Conservation (phyloP, 53 echinoderm and acorn worm species). For the Zoroaster sp. region DNA sequence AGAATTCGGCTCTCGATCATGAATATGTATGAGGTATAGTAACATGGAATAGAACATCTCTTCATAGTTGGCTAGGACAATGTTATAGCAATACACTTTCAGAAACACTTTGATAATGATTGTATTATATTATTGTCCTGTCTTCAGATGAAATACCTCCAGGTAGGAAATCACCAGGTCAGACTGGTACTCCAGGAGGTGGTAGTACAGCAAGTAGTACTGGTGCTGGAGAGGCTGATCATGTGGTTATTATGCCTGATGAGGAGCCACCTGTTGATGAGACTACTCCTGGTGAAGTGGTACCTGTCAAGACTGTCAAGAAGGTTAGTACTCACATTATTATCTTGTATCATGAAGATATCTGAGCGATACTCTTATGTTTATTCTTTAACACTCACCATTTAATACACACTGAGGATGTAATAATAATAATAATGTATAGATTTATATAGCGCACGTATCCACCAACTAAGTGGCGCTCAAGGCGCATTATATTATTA, state of each 20-base stretch:
- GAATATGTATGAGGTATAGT: no score
- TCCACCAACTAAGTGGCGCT: no score
- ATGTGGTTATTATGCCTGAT: conserved; percentile 93
- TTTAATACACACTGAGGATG: no score
- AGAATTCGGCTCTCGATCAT: no score
- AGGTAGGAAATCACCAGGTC: conserved; percentile 16
- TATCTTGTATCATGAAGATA: not conserved
- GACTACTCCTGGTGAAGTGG: not conserved
- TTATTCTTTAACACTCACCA: no score
- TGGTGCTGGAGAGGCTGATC: conserved; percentile 83
- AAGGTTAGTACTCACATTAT: conserved; percentile 63
- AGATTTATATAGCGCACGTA: no score
- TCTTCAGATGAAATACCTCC: conserved; percentile 33
- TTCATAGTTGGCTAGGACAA: no score
- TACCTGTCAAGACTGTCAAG: conserved; percentile 57
- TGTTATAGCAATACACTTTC: no score
- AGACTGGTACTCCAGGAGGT: conserved; percentile 49
- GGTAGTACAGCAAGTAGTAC: conserved; percentile 84
- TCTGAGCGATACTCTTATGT: not conserved
- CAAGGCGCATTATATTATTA: no score
- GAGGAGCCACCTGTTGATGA: conserved; percentile 45
- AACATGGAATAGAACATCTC: no score
- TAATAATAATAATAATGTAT: no score
- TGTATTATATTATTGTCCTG: not conserved
- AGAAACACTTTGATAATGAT: not conserved